Conservation (phyloP, 2,113 vertebrate genomes). For the Sylvia atricapilla region DNA sequence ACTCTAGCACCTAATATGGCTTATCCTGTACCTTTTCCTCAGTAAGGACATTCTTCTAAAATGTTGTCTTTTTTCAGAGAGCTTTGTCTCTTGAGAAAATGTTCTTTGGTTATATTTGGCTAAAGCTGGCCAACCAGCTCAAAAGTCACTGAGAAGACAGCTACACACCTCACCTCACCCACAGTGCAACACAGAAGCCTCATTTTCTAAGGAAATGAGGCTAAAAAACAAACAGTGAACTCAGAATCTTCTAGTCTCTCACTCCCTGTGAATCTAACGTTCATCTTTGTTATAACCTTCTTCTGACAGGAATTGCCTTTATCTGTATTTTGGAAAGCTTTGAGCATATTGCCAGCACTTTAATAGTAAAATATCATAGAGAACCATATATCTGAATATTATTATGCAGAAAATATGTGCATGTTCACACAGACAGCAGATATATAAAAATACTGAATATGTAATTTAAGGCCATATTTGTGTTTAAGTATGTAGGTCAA, state of each 20-base stretch:
- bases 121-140: not conserved
- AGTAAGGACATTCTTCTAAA: not conserved
- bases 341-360: conserved; percentile 54
- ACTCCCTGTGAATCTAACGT: not conserved
- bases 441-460: conserved; percentile 52
- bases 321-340: conserved; percentile 55
- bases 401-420: conserved; percentile 56
- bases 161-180: not conserved
- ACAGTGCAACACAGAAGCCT: not conserved
- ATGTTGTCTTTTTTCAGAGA: not conserved
- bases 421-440: conserved; percentile 55
- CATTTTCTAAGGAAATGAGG: conserved; percentile 10
- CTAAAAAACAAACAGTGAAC: conserved; percentile 3
- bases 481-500: conserved; percentile 50
- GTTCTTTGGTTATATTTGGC: not conserved
- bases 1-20: not conserved
- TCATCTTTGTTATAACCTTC: conserved; percentile 24
- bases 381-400: conserved; percentile 49
- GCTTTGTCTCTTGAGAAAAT: not conserved
- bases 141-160: not conserved
- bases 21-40: not conserved
- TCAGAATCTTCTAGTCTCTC: conserved; percentile 4
- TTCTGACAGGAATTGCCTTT: conserved; percentile 54
- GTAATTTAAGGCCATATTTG: conserved; percentile 28
- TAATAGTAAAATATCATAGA: conserved; percentile 49